These are phyloP conservation scores for Thinocorus orbignyianus DNA, from an alignment of 2,113 vertebrate genomes.

Conservation along the genomic window DNA sequence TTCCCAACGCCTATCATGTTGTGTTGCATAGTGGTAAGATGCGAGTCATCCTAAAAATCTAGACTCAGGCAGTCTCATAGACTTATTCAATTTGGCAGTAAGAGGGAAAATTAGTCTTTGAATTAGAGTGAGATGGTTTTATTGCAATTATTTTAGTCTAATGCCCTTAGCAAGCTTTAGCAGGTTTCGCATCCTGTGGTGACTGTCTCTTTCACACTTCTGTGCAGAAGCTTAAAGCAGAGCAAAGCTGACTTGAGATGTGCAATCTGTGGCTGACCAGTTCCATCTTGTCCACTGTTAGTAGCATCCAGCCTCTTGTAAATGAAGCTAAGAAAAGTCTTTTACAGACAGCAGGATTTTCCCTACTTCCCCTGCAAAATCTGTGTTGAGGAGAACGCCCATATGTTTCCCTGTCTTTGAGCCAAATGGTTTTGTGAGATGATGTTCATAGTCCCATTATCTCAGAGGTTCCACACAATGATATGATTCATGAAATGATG, in stretches of 20 bases:
- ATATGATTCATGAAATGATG: constrained; percentile 2
- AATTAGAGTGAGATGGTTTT: not conserved
- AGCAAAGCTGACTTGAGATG: not conserved
- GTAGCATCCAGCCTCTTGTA: not conserved
- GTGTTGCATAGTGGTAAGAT: not conserved
- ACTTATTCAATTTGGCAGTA: not conserved
- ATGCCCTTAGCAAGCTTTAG: not conserved
- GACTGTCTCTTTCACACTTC: not conserved
- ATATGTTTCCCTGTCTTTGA: not conserved
- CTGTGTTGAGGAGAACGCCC: not conserved
- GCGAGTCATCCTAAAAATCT: not conserved
- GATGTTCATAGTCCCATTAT: not conserved
- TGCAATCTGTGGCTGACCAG: not conserved
- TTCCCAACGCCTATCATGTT: not conserved
- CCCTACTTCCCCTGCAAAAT: not conserved
- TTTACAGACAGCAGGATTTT: not conserved
- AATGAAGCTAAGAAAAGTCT: not conserved
- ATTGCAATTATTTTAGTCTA: not conserved
- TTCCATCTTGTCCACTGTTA: not conserved
- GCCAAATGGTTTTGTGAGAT: not conserved
- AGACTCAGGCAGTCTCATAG: not conserved
- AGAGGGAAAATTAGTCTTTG: not conserved
- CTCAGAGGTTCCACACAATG: not conserved
- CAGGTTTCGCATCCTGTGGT: not conserved
- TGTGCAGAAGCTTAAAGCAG: not conserved